A percentile compares a stretch with the other conserved stretches of the same genome.
phyloP scores from a whole-genome alignment of 1,140 invertebrate species.

The Centruroides vittatus region DNA sequence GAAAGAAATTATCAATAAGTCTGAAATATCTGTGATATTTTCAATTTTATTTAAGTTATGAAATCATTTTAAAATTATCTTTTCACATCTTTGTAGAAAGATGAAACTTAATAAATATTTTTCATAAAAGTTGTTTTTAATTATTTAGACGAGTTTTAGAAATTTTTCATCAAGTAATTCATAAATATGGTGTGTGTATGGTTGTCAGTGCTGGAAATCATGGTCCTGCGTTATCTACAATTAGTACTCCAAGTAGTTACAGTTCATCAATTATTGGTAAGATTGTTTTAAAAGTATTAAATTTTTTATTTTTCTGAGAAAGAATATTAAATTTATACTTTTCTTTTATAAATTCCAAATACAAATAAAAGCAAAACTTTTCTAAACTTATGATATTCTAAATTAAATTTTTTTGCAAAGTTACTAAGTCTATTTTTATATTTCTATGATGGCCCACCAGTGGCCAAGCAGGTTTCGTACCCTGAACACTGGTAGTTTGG shows the following conservation, averaged over 20 bases:
- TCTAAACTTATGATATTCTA: too few relatives aligned
- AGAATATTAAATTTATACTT: too few relatives aligned
- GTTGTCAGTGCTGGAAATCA: constrained; percentile 86
- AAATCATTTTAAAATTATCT: constrained; percentile 7
- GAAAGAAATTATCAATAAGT: too few relatives aligned
- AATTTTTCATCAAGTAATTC: constrained; percentile 74
- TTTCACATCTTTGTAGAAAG: constrained; percentile 5
- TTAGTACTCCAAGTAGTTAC: constrained; percentile 75
- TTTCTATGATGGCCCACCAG: too few relatives aligned
- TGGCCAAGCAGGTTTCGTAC: too few relatives aligned
- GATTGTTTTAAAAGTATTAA: constrained; percentile 2
- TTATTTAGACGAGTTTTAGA: constrained; percentile 58
- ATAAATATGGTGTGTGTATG: constrained; percentile 84
- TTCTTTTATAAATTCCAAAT: too few relatives aligned
- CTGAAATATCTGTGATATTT: background rate
- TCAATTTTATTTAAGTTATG: background rate
- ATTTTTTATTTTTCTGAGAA: too few relatives aligned
- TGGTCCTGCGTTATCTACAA: constrained; percentile 81
- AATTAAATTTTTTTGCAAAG: too few relatives aligned
- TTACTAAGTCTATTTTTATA: too few relatives aligned
- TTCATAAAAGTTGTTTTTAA: constrained; percentile 6
- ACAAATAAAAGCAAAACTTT: too few relatives aligned
- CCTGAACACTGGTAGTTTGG: too few relatives aligned
- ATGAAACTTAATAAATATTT: background rate
- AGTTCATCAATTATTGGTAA: constrained; percentile 64